Base-by-base conservation (phyloP, 2,113 vertebrate species). In the Apodemus speciosus region DNA sequence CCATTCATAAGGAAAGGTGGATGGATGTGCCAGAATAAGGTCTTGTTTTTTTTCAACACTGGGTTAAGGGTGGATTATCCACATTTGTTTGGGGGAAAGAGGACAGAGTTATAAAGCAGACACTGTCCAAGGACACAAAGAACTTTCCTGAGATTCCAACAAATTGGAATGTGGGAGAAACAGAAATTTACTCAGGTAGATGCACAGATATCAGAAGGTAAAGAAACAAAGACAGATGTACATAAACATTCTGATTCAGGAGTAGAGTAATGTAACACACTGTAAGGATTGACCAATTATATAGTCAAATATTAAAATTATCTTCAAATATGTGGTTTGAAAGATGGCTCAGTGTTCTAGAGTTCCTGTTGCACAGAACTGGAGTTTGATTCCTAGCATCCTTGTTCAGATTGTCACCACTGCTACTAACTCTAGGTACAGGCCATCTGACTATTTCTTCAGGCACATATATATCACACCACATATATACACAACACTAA, bases 1-100 rank as follows among this genome's bases (percentile, higher is more conserved):
- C 81, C 91, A 72, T 95, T 96, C 91, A 83, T 77, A 95, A 96
- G 91, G 84, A 96, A 94, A 94, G 90, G 77, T 80, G 75, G 95
- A 53, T 27, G 75, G 95, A 46, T 32, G 60, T n/a, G 58, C n/a
- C 40, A 89, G 23, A 85, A n/a, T 64, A 84, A 93, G 40, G 21
- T 79, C 23, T 86, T 53, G n/a, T 83, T 92, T 91, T 95, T 95
- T 95, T 95, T 94, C 94, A 95, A 91, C 64, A 40, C 32, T 94
- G 64, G 3, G 60, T 64, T 64, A 64, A 62, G 9, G 27, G 14
- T 46, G 16, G 53, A 66, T 49, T 88, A 49, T 86, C n/a, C 43
- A 35, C 64, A 20, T 72, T 38, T 89, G n/a, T 56, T 66, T 79
- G 32, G 71, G 76, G 25, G 81, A 89, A 40, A 79, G 35, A 76